Evolutionary conservation across 2,888 invertebrate species (phyloP), one percentile per base, ranked within the genome.

Genomic region (Nymphalis urticae): DNA sequence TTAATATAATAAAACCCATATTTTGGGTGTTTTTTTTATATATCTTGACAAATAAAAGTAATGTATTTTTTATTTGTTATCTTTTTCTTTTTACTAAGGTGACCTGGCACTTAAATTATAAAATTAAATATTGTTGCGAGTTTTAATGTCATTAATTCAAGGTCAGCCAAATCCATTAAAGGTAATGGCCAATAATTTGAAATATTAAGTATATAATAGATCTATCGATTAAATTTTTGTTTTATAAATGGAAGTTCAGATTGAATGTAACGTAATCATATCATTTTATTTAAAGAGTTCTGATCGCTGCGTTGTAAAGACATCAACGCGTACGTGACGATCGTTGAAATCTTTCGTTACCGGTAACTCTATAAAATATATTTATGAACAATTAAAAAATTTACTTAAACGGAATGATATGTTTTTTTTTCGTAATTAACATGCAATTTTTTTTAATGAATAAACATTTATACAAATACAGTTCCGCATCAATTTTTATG

Each of bases 261-360:
- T 4, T n/a, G n/a, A 58, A 56, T 8, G 61, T 50, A 50, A 58
- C 19, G 21, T 42, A 63, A 53, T 42, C 24, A 27, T 48, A 56
- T 58, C n/a, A 42, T 59, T 24, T 51, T 42, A 47, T 36, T 36
- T 48, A 61, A 58, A 61, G 48, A 27, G 58, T 47, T 48, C 47
- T 48, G 53, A 64, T 66, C 36, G 51, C 64, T 68, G 78, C 84
- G 78, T 86, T 86, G 82, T 86, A 90, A 89, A 90, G 89, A 91
- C 81, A 79, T 89, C 85, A 89, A 91, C 91, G 90, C 73, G 81
- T 63, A 75, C 74, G 73, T 67, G 66, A 68, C 66, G 67, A 42
- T n/a, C 73, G 73, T 73, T 72, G 71, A 75, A 64, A 60, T 75
- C 75, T 71, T 68, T 73, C 68, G 73, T 73, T 75, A 72, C 42